phyloP scores from a whole-genome alignment of 2,113 vertebrate species.

The Periophthalmodon schlosseri region DNA sequence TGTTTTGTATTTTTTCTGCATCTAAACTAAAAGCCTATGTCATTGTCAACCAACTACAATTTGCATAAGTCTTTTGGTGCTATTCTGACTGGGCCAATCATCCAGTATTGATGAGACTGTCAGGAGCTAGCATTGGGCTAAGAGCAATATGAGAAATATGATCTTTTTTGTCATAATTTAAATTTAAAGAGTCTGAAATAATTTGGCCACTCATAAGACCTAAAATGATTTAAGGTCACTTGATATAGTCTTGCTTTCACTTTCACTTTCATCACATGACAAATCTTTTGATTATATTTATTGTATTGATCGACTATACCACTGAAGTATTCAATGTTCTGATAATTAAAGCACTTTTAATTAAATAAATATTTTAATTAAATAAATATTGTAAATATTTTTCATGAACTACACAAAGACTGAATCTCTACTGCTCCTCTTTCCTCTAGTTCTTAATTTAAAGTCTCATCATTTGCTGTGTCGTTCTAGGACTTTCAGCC shows the following conservation, averaged over 20 bases:
- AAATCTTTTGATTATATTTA: no score
- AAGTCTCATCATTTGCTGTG: slow-evolving; percentile 21
- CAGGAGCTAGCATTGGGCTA: slow-evolving; percentile 46
- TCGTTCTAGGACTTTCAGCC: slow-evolving; percentile 1
- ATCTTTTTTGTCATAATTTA: slow-evolving; percentile 8
- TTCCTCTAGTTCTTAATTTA: slow-evolving; percentile 23
- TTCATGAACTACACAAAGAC: neutral
- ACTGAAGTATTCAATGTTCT: neutral
- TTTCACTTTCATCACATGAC: neutral
- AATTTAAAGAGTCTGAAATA: no score
- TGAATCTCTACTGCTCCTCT: neutral
- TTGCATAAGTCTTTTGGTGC: neutral
- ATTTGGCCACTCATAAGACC: neutral
- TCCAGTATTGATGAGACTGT: slow-evolving; percentile 64
- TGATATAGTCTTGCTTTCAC: neutral
- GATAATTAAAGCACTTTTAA: neutral
- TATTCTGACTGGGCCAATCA: slow-evolving; percentile 16
- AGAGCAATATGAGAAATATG: slow-evolving; percentile 32
- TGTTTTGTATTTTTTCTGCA: no score
- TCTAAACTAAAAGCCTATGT: neutral
- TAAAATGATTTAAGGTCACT: neutral
- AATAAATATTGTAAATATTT: neutral
- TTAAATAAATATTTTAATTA: neutral
- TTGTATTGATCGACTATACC: no score
- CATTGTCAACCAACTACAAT: neutral